Conservation (phyloP, 2,888 invertebrate species). For the Automeris io region DNA sequence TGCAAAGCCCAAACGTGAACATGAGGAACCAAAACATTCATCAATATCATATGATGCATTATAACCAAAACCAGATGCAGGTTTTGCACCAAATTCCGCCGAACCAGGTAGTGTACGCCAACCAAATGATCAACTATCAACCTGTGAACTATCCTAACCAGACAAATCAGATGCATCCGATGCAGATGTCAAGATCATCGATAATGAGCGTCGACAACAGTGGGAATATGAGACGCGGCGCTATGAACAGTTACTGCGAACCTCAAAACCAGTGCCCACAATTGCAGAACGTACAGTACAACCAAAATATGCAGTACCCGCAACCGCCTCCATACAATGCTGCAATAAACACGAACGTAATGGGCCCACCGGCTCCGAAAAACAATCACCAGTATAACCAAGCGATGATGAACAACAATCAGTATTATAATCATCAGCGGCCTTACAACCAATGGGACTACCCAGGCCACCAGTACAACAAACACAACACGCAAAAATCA, state of each 20-base stretch:
- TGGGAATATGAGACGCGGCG: slow-evolving; percentile 57
- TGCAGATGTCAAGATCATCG: slow-evolving; percentile 67
- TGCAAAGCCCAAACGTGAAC: slow-evolving; percentile 48
- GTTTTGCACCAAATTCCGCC: slow-evolving; percentile 42
- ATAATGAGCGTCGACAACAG: slow-evolving; percentile 70
- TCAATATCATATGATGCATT: slow-evolving; percentile 61
- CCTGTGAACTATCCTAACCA: slow-evolving; percentile 47
- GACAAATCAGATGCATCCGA: slow-evolving; percentile 51
- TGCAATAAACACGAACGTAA: slow-evolving; percentile 60
- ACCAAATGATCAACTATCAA: slow-evolving; percentile 57
- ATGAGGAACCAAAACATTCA: slow-evolving; percentile 56
- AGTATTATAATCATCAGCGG: slow-evolving; percentile 64
- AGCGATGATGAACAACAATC: slow-evolving; percentile 68
- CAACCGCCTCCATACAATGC: slow-evolving; percentile 64
- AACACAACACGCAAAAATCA: slow-evolving; percentile 61
- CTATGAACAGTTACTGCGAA: slow-evolving; percentile 58
- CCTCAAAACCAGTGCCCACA: slow-evolving; percentile 43
- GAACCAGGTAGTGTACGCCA: slow-evolving; percentile 47
- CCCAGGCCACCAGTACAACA: slow-evolving; percentile 61
- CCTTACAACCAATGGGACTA: slow-evolving; percentile 68
- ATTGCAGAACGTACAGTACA: slow-evolving; percentile 46
- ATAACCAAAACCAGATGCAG: slow-evolving; percentile 49
- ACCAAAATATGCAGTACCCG: slow-evolving; percentile 57
- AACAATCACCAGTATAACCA: slow-evolving; percentile 69
- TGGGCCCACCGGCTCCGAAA: slow-evolving; percentile 69